Evolutionary conservation across 2,888 invertebrate species (phyloP), one percentile per base, ranked within the genome.

Genomic region (Hyppa rectilinea): DNA sequence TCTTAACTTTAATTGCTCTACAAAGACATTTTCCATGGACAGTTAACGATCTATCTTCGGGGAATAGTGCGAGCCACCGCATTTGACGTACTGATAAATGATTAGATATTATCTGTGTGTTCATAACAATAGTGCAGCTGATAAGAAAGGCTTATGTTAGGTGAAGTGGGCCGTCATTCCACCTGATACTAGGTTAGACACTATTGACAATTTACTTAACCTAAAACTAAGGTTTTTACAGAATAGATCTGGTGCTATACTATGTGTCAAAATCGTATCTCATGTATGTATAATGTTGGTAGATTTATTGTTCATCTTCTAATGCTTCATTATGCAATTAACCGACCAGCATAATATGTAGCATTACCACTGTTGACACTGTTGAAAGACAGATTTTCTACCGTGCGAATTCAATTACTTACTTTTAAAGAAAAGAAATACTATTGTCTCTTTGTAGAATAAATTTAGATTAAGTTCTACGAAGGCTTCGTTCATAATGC

Each of bases 21-120:
- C 36, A 56, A 73, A 72, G 17, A 45, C n/a, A n/a, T 50, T 7
- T 43, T 40, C 43, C 23, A 43, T n/a, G 36, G 49, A 64, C 56
- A 72, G 49, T 31, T 49, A 64, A 56, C 71, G 10, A 72, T 63
- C 64, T 63, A 36, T 72, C 29, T 63, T 71, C 49, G 12, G 26
- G 12, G 31, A 50, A 73, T 73, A 49, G 31, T 26, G 26, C 26
- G 12, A 65, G 47, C 36, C 34, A 34, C 26, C 14, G 20, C 63
- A 1, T 29, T 36, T 52, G 38, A 38, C 26, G 31, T 45, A n/a
- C 65, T 65, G 36, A 65, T 65, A 52, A 65, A 68, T 60, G 31
- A 60, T 49, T 67, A 17, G 9, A 34, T 17, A 29, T 67, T 49
- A 67, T 68, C 40, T 34, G 9, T 40, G 5, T 23, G 10, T 26